Evolutionary conservation across 1,140 invertebrate species (phyloP).

Genomic region (Trichonephila clavata): DNA sequence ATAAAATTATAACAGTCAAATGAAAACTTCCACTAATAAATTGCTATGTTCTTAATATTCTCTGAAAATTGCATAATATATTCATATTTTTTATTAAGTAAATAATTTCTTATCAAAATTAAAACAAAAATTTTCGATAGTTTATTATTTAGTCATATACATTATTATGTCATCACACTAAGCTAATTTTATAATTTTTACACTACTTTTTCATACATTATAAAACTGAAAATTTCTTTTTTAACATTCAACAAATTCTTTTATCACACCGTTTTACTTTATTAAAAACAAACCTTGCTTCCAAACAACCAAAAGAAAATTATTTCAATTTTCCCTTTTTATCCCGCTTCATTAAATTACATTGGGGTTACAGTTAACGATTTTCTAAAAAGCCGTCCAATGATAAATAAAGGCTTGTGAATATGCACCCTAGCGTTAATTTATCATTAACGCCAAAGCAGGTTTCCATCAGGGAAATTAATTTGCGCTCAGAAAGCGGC

Average conservation of each 20-base stretch:
- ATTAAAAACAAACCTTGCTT: neutral
- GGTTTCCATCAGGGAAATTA: slow-evolving; percentile 42
- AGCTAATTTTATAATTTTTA: too few relatives aligned
- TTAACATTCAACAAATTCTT: neutral
- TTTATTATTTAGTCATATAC: too few relatives aligned
- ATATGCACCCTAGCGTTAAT: slow-evolving; percentile 26
- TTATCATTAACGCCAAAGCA: slow-evolving; percentile 11
- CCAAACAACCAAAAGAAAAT: neutral
- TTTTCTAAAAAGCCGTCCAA: slow-evolving; percentile 22
- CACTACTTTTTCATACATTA: too few relatives aligned
- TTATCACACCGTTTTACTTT: neutral
- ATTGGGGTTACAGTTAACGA: neutral
- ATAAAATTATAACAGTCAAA: too few relatives aligned
- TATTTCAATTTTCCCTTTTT: neutral
- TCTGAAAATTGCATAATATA: too few relatives aligned
- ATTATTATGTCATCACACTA: too few relatives aligned
- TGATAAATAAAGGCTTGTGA: slow-evolving; percentile 7
- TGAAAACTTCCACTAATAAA: too few relatives aligned
- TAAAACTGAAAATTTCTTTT: too few relatives aligned
- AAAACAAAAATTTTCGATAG: too few relatives aligned
- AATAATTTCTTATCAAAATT: too few relatives aligned
- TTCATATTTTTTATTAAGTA: too few relatives aligned
- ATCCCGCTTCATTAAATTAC: slow-evolving; percentile 20
- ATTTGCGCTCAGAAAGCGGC: neutral
- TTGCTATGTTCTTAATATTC: too few relatives aligned